These are phyloP conservation scores for Spilogale gracilis DNA, from an alignment of 2,113 vertebrate species.

Conservation along the genomic window DNA sequence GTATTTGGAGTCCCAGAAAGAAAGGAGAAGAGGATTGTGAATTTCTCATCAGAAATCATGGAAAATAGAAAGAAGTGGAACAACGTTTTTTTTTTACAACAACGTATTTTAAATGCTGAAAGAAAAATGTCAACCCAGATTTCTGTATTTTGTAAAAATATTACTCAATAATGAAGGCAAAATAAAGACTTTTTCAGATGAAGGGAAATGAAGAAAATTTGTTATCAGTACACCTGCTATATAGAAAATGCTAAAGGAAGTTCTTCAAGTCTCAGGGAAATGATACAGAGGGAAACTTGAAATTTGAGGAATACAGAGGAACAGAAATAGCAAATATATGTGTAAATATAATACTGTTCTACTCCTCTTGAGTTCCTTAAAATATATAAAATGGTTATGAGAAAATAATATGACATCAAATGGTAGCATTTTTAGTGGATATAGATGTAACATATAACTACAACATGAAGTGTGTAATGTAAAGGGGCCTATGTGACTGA, in stretches of 20 bases:
- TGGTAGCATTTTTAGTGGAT: background rate
- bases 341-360: background rate
- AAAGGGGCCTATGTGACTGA: background rate
- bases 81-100: background rate
- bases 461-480: background rate
- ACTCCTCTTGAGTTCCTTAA: background rate
- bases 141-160: background rate
- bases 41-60: background rate
- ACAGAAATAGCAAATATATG: background rate
- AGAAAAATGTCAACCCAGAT: background rate
- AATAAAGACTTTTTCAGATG: background rate
- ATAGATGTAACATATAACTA: background rate
- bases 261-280: background rate
- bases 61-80: background rate
- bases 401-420: background rate
- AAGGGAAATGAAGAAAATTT: background rate
- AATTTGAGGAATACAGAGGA: background rate
- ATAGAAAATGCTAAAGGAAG: background rate
- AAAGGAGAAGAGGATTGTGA: background rate
- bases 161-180: background rate
- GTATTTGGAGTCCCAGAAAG: background rate
- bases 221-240: background rate
- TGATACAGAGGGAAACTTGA: background rate
- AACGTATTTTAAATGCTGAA: background rate
- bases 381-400: background rate